A percentile compares a stretch with the other conserved stretches of the same genome.
Conservation (phyloP, 30 jellyfish, hydroid and myxozoan genomes). For the Cassiopea andromeda region DNA sequence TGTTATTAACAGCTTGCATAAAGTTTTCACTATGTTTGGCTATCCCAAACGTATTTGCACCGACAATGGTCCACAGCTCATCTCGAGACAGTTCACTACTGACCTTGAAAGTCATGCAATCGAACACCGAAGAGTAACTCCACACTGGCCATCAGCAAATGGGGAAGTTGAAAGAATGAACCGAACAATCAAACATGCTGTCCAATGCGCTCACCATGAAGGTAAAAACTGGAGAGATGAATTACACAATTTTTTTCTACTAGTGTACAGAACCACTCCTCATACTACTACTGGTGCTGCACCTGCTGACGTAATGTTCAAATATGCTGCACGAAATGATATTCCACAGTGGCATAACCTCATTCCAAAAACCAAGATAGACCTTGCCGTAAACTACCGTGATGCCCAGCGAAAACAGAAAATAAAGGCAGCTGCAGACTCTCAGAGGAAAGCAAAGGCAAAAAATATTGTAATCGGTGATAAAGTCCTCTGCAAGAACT, state of each 20-base stretch:
- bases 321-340: background rate
- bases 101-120: background rate
- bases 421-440: background rate
- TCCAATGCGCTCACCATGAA: constrained; percentile 20
- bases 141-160: constrained; percentile 25
- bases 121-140: constrained; percentile 25
- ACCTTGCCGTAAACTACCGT: background rate
- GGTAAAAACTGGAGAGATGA: background rate
- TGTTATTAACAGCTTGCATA: background rate
- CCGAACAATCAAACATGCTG: background rate
- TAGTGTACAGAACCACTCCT: background rate
- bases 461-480: background rate
- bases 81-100: background rate
- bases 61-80: constrained; percentile 34
- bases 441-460: background rate
- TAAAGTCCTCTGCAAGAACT: background rate
- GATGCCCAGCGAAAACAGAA: background rate
- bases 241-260: background rate
- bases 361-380: background rate
- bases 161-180: constrained; percentile 25
- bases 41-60: background rate
- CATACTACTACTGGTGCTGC: background rate
- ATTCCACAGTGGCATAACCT: background rate
- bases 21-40: background rate
- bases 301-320: background rate